Percentiles rank a stretch among this genome's conserved stretches.
Conservation (phyloP, 37 sponge, comb jelly and placozoan genomes). For the Geodia barretti region DNA sequence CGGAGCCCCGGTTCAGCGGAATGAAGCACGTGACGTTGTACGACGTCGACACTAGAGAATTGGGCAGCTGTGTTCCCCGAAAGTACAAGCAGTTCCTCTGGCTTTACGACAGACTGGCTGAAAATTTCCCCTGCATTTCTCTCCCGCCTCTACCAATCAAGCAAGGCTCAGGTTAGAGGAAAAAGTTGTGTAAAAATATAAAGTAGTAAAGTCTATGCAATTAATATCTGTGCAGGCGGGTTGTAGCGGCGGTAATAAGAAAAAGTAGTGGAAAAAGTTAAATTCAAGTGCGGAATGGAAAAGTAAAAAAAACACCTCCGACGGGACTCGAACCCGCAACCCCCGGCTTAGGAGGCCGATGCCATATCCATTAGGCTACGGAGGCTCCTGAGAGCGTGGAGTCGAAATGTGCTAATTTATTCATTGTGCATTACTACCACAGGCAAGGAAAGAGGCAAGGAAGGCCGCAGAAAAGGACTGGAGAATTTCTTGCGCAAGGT, state of each 20-base stretch:
- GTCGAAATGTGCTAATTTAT: not conserved
- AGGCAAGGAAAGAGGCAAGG: constrained; percentile 28
- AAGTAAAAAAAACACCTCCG: constrained; percentile 90
- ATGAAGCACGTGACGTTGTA: constrained; percentile 38
- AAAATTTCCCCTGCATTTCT: constrained; percentile 75
- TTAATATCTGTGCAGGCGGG: too few relatives aligned
- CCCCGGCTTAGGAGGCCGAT: constrained; percentile 99
- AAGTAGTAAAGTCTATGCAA: too few relatives aligned
- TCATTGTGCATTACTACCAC: constrained; percentile 1
- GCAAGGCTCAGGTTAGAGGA: constrained; percentile 56
- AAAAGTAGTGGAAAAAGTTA: not conserved
- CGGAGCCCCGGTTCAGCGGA: constrained; percentile 29
- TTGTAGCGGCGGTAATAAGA: not conserved
- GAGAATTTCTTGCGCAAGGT: constrained; percentile 69
- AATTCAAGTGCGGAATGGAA: not conserved
- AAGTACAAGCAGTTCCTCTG: constrained; percentile 83
- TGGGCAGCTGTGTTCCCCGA: constrained; percentile 45
- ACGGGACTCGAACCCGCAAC: constrained; percentile 99
- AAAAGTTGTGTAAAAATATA: not conserved
- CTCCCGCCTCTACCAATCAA: constrained; percentile 85
- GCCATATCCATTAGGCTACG: constrained; percentile 99
- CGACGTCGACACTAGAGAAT: constrained; percentile 67
- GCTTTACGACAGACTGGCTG: constrained; percentile 82
- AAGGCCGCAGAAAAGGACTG: constrained; percentile 50
- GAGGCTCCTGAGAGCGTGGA: constrained; percentile 59